Evolutionary conservation across 2,113 vertebrate species (phyloP), one percentile per base, ranked within the genome.

Genomic region (Dendropsophus ebraccatus): DNA sequence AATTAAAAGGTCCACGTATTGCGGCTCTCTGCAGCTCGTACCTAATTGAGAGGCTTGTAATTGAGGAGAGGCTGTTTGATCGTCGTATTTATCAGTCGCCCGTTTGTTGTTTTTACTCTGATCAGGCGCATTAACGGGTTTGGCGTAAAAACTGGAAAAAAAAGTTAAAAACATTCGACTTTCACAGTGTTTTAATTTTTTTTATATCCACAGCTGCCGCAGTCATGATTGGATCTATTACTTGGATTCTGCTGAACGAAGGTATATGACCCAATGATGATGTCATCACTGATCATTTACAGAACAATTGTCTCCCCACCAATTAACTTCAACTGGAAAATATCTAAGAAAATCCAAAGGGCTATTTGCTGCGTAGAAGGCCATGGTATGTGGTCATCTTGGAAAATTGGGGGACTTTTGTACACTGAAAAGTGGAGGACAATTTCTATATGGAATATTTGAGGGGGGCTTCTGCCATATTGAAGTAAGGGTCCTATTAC

Each of bases 1-100:
- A 86, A 86, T 86, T 86, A 86, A 86, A 86, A 86, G 84, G 67
- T 86, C 67, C 65, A 47, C 84, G 13, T 49, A 60, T 69, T 30
- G 75, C 75, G 45, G 84, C 60, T 6, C 84, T 67, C 62, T 14
- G 25, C 56, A 32, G 60, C 84, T 45, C 65, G 65, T n/a, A 86
- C 69, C 84, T 86, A 72, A 86, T 81, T 60, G 77, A 86, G 76
- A 86, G 84, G 50, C 84, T 86, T 86, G 77, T 81, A 86, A 81
- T 69, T 67, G 65, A 60, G 28, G 84, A 81, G 77, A 32, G 21
- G 67, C 77, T 45, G 69, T 86, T 86, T 86, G 84, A 74, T 81
- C 16, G 52, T 2, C 62, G 67, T 32, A 81, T 85, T 56, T 86
- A 56, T 32, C 84, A 19, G 75, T 4, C 28, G 50, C n/a, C 37